A percentile compares a stretch with the other conserved stretches of the same genome.
phyloP scores from a whole-genome alignment of 2,888 invertebrate genomes.

The Tetragonula carbonaria region DNA sequence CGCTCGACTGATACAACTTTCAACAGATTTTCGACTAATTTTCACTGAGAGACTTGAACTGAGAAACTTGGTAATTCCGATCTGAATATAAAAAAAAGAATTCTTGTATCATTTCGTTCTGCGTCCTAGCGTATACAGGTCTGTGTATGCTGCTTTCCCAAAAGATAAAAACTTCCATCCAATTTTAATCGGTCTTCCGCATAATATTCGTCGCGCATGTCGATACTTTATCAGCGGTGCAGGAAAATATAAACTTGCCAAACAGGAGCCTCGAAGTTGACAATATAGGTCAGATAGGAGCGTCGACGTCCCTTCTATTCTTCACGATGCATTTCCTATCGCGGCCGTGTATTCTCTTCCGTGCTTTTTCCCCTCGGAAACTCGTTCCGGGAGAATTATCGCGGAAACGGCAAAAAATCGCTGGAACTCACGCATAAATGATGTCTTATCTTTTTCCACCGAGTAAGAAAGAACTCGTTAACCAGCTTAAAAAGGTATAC shows the following conservation, averaged over 20 bases:
- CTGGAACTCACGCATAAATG: conserved; percentile 10
- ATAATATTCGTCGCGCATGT: not conserved
- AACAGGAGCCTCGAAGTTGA: conserved; percentile 6
- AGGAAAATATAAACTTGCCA: conserved; percentile 12
- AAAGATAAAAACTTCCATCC: too few relatives aligned
- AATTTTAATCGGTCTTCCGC: conserved; percentile 7
- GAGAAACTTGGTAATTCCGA: not conserved
- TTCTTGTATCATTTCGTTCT: not conserved
- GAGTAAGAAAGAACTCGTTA: conserved; percentile 1
- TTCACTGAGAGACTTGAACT: not conserved
- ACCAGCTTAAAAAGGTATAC: not conserved
- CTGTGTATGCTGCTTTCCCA: too few relatives aligned
- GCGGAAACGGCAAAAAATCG: not conserved
- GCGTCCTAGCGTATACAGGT: too few relatives aligned
- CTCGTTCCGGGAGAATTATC: conserved; percentile 28
- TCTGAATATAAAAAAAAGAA: too few relatives aligned
- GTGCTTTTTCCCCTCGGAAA: conserved; percentile 5
- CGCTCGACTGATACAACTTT: not conserved
- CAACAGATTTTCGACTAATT: not conserved
- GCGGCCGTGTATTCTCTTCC: conserved; percentile 12
- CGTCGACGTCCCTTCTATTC: conserved; percentile 12
- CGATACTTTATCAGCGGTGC: conserved; percentile 14
- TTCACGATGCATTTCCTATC: conserved; percentile 36
- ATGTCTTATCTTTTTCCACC: not conserved
- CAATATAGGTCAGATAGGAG: conserved; percentile 32